These are phyloP conservation scores for Henicopernis longicauda DNA, from an alignment of 2,113 vertebrate genomes.

Conservation along the genomic window DNA sequence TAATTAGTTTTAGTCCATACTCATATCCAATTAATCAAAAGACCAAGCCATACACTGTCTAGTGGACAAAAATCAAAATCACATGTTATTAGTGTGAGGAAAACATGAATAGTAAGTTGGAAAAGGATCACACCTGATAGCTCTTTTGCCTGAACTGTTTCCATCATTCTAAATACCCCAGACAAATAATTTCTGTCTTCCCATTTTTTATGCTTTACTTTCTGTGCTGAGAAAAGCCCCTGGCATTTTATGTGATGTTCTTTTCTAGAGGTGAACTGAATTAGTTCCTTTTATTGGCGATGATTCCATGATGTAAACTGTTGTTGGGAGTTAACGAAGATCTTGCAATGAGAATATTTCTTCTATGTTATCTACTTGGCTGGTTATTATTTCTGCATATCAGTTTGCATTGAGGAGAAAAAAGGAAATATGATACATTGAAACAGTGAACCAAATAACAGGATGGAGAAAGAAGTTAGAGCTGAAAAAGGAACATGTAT, in stretches of 20 bases:
- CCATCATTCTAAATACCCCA: not conserved
- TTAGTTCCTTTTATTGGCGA: not conserved
- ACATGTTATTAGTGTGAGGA: accelerated
- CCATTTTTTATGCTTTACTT: not conserved
- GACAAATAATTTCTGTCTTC: not conserved
- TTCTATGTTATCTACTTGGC: not conserved
- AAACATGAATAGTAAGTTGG: not conserved
- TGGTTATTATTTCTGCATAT: not conserved
- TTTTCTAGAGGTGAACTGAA: not conserved
- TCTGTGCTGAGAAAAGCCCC: not conserved
- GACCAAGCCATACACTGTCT: not conserved
- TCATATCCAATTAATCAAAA: not conserved
- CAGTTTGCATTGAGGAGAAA: not conserved
- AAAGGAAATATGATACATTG: not conserved
- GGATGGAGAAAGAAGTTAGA: not conserved
- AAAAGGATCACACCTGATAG: not conserved
- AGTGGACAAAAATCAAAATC: not conserved
- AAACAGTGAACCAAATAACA: not conserved
- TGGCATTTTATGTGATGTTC: not conserved
- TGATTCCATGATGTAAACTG: not conserved
- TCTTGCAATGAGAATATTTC: not conserved
- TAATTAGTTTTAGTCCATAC: not conserved
- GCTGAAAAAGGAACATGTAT: not conserved
- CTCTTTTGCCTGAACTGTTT: not conserved
- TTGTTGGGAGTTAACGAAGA: not conserved